Evolutionary conservation across 1,140 invertebrate species (phyloP).

Genomic region (Hypothenemus hampei): DNA sequence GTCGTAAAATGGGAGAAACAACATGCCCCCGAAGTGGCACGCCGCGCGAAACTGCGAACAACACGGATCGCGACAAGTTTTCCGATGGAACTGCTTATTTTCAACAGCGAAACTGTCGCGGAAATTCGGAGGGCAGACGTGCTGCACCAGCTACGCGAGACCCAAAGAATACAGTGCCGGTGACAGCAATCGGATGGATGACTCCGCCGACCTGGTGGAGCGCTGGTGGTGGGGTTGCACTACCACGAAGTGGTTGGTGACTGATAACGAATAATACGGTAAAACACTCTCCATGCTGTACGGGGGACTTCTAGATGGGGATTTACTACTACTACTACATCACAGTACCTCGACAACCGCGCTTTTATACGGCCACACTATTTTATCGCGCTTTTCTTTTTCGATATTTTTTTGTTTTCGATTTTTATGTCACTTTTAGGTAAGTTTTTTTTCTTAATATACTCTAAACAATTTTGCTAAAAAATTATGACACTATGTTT

Average conservation of each 20-base stretch:
- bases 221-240: slow-evolving; percentile 15
- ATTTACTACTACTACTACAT: not conserved
- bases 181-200: slow-evolving; percentile 17
- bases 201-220: slow-evolving; percentile 18
- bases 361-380: not conserved
- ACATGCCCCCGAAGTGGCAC: not conserved
- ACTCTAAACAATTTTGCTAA: too few relatives aligned
- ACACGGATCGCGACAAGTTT: slow-evolving; percentile 2
- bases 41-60: not conserved
- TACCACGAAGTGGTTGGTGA: slow-evolving; percentile 21
- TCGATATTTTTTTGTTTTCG: too few relatives aligned
- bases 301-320: not conserved
- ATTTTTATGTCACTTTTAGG: too few relatives aligned
- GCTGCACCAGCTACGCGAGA: slow-evolving; percentile 12
- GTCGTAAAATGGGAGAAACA: not conserved
- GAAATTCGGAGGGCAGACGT: slow-evolving; percentile 13
- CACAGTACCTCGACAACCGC: slow-evolving; percentile 13
- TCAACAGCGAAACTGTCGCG: slow-evolving; percentile 1
- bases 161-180: slow-evolving; percentile 18
- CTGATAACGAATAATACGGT: slow-evolving; percentile 20
- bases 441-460: too few relatives aligned
- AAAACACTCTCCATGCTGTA: slow-evolving; percentile 7
- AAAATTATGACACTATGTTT: too few relatives aligned
- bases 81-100: slow-evolving; percentile 1
- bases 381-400: not conserved